Evolutionary conservation across 2,797 vertebrate genomes (phyloP), one percentile per base, ranked within the genome.

Genomic region (Emydoidea blandingii): DNA sequence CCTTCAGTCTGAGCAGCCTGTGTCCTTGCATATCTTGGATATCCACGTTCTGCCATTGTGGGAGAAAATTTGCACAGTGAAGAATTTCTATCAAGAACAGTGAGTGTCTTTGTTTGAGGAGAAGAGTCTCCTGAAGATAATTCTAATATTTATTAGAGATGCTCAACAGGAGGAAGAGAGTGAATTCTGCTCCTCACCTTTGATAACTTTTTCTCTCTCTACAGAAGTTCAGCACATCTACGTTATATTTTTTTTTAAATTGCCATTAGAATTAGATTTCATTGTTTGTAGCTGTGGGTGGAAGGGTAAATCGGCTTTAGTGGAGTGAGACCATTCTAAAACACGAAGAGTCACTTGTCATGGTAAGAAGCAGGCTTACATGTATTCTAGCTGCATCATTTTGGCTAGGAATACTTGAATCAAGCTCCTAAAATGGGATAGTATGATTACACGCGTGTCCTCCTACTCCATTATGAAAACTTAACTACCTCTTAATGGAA

Each of bases 401-500:
- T 95, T 37, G 9, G 79, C 86, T 89, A 59, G 93, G 94, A 52
- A 68, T 88, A 79, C 81, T 78, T 94, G 88, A 96, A 96, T 97
- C 78, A 76, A 41, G 68, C 90, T 95, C 88, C 88, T 92, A 93
- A 95, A 95, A 82, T 93, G 15, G 83, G 92, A 80, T 65, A 85
- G 44, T 82, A 87, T 44, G 49, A 87, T 52, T 90, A 92, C 2
- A 68, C 88, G 68, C 49, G 59, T 93, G 89, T 95, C 94, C 12
- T 83, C 85, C 79, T 90, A 78, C 90, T 95, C 85, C 84, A 56
- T 93, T 95, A 92, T 95, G 85, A 96, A 91, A 94, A 82, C 79
- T 86, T 97, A 95, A 96, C 90, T 89, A 80, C 90, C 92, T 93
- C 89, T 87, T 94, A 95, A 96, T 95, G 78, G 87, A 65, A 65